Evolutionary conservation across 1,140 invertebrate genomes (phyloP).

Genomic region (Cecropterus lyciades): DNA sequence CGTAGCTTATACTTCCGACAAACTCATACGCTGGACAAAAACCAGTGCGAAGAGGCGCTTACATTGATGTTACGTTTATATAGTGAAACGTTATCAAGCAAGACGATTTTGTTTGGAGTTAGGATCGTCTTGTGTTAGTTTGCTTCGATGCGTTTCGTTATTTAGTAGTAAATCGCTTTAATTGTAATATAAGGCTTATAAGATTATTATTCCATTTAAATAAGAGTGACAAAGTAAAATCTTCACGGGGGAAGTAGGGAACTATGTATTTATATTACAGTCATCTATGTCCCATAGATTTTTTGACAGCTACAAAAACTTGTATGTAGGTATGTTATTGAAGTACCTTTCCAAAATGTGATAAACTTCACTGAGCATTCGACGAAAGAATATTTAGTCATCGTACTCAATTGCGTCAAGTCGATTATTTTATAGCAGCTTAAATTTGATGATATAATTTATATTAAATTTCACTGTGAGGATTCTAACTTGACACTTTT

Average conservation of each 20-base stretch:
- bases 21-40: no score
- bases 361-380: no score
- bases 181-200: constrained; percentile 16
- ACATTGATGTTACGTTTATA: background rate
- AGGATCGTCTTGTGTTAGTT: background rate
- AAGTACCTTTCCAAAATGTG: no score
- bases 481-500: constrained; percentile 11
- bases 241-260: background rate
- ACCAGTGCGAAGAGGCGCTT: background rate
- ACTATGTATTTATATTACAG: background rate
- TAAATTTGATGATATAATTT: background rate
- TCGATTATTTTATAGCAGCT: no score
- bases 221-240: constrained; percentile 14
- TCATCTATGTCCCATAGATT: no score
- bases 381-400: no score
- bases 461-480: constrained; percentile 4
- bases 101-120: background rate
- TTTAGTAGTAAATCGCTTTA: constrained; percentile 4
- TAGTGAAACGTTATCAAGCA: constrained; percentile 1
- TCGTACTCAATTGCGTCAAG: no score
- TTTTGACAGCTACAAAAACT: no score
- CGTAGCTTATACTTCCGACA: no score
- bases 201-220: constrained; percentile 18
- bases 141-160: background rate
- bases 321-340: no score